Evolutionary conservation across 2,888 invertebrate species (phyloP).

Genomic region (Synergus umbraculus): DNA sequence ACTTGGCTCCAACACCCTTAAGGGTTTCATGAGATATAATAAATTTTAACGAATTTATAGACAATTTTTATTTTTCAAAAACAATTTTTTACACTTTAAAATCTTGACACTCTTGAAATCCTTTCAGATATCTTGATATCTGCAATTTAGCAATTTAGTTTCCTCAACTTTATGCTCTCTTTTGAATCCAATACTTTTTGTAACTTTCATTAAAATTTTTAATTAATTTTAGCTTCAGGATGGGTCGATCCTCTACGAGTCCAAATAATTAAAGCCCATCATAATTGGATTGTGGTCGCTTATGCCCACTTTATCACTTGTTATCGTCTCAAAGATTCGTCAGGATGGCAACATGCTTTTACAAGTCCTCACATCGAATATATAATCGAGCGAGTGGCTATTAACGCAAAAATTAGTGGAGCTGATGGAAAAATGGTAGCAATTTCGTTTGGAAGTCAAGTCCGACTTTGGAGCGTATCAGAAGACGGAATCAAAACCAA

Average conservation of each 20-base stretch:
- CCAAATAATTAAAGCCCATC: slow-evolving; percentile 96
- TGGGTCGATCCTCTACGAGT: slow-evolving; percentile 93
- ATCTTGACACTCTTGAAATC: no score
- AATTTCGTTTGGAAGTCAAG: slow-evolving; percentile 87
- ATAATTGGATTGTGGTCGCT: slow-evolving; percentile 98
- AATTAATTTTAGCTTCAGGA: slow-evolving; percentile 79
- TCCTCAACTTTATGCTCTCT: no score
- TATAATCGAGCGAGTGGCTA: slow-evolving; percentile 93
- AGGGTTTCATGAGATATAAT: no score
- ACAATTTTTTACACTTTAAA: no score
- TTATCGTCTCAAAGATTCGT: slow-evolving; percentile 96
- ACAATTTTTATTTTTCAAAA: no score
- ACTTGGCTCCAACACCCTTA: no score
- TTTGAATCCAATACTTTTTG: no score
- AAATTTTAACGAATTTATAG: no score
- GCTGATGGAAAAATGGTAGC: slow-evolving; percentile 88
- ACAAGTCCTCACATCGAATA: slow-evolving; percentile 95
- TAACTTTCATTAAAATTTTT: background rate
- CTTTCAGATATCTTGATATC: no score
- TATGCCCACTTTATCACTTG: slow-evolving; percentile 97
- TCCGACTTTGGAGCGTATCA: slow-evolving; percentile 88
- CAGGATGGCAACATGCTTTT: slow-evolving; percentile 97
- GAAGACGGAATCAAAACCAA: slow-evolving; percentile 87
- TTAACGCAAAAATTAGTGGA: slow-evolving; percentile 84
- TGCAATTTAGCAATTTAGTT: no score